Conservation (phyloP, 2,888 invertebrate genomes). For the Tholera decimalis region DNA sequence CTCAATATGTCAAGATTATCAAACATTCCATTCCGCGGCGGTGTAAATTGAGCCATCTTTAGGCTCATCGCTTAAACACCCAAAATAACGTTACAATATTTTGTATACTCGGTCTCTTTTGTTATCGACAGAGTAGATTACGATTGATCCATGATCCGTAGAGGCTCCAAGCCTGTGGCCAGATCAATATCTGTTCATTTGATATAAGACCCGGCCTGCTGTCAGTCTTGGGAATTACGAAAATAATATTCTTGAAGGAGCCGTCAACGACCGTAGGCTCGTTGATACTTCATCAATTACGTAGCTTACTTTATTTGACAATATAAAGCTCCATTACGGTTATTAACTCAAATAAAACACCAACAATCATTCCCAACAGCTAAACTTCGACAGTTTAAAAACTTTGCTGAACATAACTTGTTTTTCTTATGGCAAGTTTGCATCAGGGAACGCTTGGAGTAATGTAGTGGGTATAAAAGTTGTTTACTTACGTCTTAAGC, state of each 20-base stretch:
- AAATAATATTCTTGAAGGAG: constrained; percentile 33
- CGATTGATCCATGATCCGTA: constrained; percentile 33
- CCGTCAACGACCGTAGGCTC: constrained; percentile 9
- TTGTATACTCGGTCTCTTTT: neutral
- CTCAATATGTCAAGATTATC: too few relatives aligned
- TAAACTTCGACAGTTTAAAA: constrained; percentile 53
- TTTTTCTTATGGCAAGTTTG: constrained; percentile 53
- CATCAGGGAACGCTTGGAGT: constrained; percentile 51
- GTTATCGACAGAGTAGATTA: constrained; percentile 20
- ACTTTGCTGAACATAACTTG: constrained; percentile 43
- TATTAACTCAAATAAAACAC: constrained; percentile 41
- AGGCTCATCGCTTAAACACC: too few relatives aligned
- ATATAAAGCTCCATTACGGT: constrained; percentile 3
- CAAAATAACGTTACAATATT: neutral
- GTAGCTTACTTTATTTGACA: constrained; percentile 7
- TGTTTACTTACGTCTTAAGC: constrained; percentile 39
- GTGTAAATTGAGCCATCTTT: too few relatives aligned
- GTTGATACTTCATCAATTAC: constrained; percentile 25
- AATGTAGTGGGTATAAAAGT: constrained; percentile 54
- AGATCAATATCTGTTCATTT: constrained; percentile 33
- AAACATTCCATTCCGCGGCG: too few relatives aligned
- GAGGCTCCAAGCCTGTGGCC: constrained; percentile 7
- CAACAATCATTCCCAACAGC: constrained; percentile 46
- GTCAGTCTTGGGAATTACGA: constrained; percentile 28
- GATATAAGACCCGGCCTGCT: constrained; percentile 1